These are phyloP conservation scores for Cossypha polioptera DNA, from an alignment of 2,797 vertebrate species.

Conservation along the genomic window DNA sequence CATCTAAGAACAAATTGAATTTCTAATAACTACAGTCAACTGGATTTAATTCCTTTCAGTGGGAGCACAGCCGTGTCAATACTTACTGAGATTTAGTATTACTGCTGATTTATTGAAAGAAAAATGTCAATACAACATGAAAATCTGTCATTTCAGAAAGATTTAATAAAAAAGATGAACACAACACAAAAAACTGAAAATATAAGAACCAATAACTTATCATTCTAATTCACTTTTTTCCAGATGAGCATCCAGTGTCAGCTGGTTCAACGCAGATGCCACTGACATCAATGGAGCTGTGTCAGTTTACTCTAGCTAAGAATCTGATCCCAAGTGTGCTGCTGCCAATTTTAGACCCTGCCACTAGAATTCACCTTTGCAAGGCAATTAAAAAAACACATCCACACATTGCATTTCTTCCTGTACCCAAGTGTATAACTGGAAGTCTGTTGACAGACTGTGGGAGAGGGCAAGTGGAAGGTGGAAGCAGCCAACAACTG, in stretches of 20 bases:
- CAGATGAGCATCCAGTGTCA: slow-evolving; percentile 25
- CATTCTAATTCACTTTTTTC: neutral
- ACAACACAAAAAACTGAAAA: neutral
- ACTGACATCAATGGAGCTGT: neutral
- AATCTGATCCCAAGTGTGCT: neutral
- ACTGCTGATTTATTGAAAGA: neutral
- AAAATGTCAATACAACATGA: neutral
- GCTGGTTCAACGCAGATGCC: neutral
- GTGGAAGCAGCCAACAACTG: neutral
- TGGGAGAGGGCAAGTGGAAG: neutral
- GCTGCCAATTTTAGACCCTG: neutral
- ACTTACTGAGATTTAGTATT: neutral
- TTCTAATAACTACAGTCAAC: neutral
- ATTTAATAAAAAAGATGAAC: neutral
- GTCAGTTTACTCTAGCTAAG: slow-evolving; percentile 6
- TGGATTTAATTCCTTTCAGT: neutral
- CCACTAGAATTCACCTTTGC: slow-evolving; percentile 8
- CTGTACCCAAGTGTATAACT: neutral
- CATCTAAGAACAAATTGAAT: neutral
- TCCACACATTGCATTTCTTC: neutral
- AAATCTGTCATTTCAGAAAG: neutral
- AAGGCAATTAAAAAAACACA: neutral
- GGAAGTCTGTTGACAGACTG: neutral
- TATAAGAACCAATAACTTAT: neutral
- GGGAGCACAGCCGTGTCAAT: neutral